Base-by-base conservation (phyloP, 2,888 invertebrate species). In the Epistrophe eligans region DNA sequence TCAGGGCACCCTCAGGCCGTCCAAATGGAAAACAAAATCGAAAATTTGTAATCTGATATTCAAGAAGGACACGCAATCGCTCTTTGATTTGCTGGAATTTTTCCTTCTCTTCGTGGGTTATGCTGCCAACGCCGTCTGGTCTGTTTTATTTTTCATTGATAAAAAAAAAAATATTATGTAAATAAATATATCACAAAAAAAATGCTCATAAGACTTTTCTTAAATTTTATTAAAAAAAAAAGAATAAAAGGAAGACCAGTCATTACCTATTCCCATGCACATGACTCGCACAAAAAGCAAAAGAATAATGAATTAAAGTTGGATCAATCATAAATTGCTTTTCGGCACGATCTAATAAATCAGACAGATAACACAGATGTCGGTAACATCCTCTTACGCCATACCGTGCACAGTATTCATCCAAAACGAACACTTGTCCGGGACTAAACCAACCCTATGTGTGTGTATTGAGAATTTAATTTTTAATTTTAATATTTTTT, bases 31-130 rank as follows among this genome's bases (percentile, higher is more conserved):
- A 99, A 92, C 98, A 98, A 92, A 97, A 99, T 94, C 98, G 96
- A 94, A 99, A 99, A 95, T 99, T 99, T 35, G 99, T 99, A 91
- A 99, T 99, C 95, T 99, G 99, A 93, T 98, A 97, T 93, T 99
- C 99, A 89, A 99, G 94, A 89, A 99, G 94, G 90, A 97, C 95
- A 91, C 98, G 95, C 89, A 99, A 94, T 88, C 99, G 95, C 91
- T 99, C 99, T 93, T 99, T 99, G 91, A 99, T 98, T 93, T 98
- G 98, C 87, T 98, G 97, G 93, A 99, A 99, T 92, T 98, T 98
- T 91, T 99, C 99, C 93, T 98, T 98, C 93, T 99, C 99, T 92
- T 98, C 99, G 91, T 98, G 97, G 13, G 99, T 98, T 91, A 99
- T 99, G 91, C 99, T 99, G 90, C 99, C 99, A 89, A 99, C 98